A percentile compares a stretch with the other conserved stretches of the same genome.
phyloP scores from a whole-genome alignment of 2,888 invertebrate genomes.

The Pammene fasciana region DNA sequence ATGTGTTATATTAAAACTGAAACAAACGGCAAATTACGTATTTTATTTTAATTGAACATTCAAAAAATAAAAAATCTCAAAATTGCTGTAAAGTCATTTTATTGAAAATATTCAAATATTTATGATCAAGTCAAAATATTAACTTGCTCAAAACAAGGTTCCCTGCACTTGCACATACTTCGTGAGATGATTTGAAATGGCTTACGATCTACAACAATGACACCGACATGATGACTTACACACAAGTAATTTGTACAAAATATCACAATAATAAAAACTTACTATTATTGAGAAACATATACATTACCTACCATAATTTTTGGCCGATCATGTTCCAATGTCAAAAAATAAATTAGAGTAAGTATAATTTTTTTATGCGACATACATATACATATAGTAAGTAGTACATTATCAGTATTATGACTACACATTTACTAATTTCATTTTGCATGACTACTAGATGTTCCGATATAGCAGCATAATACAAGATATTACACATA shows the following conservation, averaged over 20 bases:
- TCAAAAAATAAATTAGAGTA: slow-evolving; percentile 34
- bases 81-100: slow-evolving; percentile 62
- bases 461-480: slow-evolving; percentile 13
- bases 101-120: slow-evolving; percentile 74
- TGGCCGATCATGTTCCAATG: slow-evolving; percentile 38
- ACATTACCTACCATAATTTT: slow-evolving; percentile 41
- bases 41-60: slow-evolving; percentile 56
- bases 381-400: slow-evolving; percentile 27
- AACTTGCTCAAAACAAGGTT: slow-evolving; percentile 70
- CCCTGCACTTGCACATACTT: slow-evolving; percentile 78
- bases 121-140: slow-evolving; percentile 65
- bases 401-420: slow-evolving; percentile 13
- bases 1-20: slow-evolving; percentile 78
- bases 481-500: slow-evolving; percentile 31
- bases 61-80: slow-evolving; percentile 39
- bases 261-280: slow-evolving; percentile 73
- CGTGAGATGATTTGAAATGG: slow-evolving; percentile 44
- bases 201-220: slow-evolving; percentile 51
- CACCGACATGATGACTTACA: slow-evolving; percentile 61
- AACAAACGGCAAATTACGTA: slow-evolving; percentile 59
- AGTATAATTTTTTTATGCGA: slow-evolving; percentile 25
- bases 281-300: slow-evolving; percentile 60
- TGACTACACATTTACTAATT: slow-evolving; percentile 37
- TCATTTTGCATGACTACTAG: slow-evolving; percentile 23
- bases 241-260: slow-evolving; percentile 77